Evolutionary conservation across 1,140 invertebrate genomes (phyloP), one percentile per base, ranked within the genome.

Genomic region (Lutraria rhynchaena): DNA sequence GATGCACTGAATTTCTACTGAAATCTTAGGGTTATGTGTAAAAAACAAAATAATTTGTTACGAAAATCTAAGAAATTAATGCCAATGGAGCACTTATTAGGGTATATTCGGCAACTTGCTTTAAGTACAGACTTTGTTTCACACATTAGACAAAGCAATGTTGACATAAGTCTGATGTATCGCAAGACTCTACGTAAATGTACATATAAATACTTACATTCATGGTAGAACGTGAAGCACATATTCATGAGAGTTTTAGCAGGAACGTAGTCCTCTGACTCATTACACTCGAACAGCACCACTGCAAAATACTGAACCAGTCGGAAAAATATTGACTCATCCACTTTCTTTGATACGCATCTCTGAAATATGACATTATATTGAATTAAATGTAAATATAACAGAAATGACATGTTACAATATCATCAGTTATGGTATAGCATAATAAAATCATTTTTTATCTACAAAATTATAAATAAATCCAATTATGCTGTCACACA

Each of bases 241-340:
- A 96, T 95, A 87, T 96, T 96, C 96, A 96, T 96, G 17, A 96
- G 93, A 51, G 94, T 95, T 86, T 96, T 96, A 9, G 96, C 96
- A 13, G 96, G 95, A 3, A 94, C 94, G 85, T 95, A 96, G 87
- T 96, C 95, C 84, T 96, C 95, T 3, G 95, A 94, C 87, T 96
- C 95, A 75, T 94, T 93, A 83, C 96, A 96, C 91, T 96, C 96
- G 88, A 96, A 96, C 49, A 96, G 91, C 17, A 95, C 94, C 15
- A 96, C 93, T 3, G 96, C 95, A 89, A 96, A 96, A 90, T 96
- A 95, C 90, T 96, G 96, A 7, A 95, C 95, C 75, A 96, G 91
- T 0, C 95, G 95, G 90, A 95, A 96, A 88, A 96, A 96, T n/a
- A 95, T 95, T 24, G 94, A 93, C 85, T 96, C 95, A 37, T 93